Evolutionary conservation across 1,140 invertebrate species (phyloP), one percentile per base, ranked within the genome.

Genomic region (Calosoma granatense): DNA sequence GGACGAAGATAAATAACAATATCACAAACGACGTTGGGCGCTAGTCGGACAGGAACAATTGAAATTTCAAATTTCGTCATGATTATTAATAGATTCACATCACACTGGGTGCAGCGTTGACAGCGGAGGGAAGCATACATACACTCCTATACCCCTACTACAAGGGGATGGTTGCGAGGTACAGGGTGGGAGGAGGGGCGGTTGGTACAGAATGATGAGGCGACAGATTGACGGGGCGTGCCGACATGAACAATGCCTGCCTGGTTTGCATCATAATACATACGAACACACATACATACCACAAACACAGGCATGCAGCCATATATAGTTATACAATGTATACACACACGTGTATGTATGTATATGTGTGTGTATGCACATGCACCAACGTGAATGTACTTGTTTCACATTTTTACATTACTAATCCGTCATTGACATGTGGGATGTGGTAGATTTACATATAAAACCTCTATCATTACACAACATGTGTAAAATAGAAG

Each of bases 201-300:
- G n/a, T n/a, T n/a, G n/a, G n/a, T n/a, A n/a, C n/a, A 17, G 6
- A 47, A 47, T 17, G 41, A 47, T 47, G 41, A 47, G 15, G 15
- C 41, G 41, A 47, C 41, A 47, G 41, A 47, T 47, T 47, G 41
- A 47, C 15, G 41, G 41, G 41, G 41, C 41, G 41, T 47, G 41
- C 41, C 41, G 15, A 47, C 15, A 47, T 47, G 41, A 47, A 47
- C 41, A 47, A 47, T 47, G 41, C 41, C 41, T 12, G 9, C 41
- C 41, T 47, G 41, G 41, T 47, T 47, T 47, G 41, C 41, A 47
- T 47, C 41, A 47, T 47, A 47, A 47, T 47, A 47, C 41, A 17
- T 47, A 4, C n/a, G n/a, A n/a, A n/a, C n/a, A n/a, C n/a, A n/a
- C n/a, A n/a, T n/a, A n/a, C n/a, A n/a, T 4, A 17, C 41, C 41